Conservation (phyloP, 2,888 invertebrate genomes). For the Plagodis dolabraria region DNA sequence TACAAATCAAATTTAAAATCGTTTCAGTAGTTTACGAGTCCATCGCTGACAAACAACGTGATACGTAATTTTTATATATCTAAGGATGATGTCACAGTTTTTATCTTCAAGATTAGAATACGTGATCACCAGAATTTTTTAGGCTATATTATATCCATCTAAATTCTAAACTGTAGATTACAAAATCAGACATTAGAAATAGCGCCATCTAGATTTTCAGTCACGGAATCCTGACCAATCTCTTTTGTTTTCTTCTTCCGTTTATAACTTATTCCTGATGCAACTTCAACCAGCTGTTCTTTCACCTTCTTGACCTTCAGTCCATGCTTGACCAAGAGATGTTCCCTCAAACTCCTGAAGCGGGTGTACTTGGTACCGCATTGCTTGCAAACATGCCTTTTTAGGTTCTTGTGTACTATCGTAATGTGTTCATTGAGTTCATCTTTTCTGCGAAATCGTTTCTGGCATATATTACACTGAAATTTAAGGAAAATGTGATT, state of each 20-base stretch:
- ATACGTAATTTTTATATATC: no score
- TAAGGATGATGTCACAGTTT: no score
- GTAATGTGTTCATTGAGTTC: constrained; percentile 70
- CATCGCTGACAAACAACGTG: no score
- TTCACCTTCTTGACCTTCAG: constrained; percentile 3
- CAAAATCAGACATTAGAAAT: no score
- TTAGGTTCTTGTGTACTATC: constrained; percentile 60
- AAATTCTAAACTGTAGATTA: no score
- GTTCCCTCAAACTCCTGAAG: constrained; percentile 10
- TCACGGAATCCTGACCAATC: neutral
- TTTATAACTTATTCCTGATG: neutral
- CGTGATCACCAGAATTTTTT: no score
- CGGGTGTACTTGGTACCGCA: constrained; percentile 67
- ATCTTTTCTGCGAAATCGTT: constrained; percentile 71
- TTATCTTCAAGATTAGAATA: no score
- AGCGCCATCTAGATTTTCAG: neutral
- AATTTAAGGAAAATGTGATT: constrained; percentile 33
- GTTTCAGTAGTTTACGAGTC: no score
- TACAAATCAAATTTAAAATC: no score
- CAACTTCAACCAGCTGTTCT: neutral
- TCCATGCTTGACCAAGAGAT: constrained; percentile 8
- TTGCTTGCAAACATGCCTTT: constrained; percentile 53
- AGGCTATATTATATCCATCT: no score
- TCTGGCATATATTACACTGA: constrained; percentile 70
- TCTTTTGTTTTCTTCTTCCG: neutral